A percentile compares a stretch with the other conserved stretches of the same genome.
Conservation (phyloP, 2,888 invertebrate genomes). For the Apamea crenata region DNA sequence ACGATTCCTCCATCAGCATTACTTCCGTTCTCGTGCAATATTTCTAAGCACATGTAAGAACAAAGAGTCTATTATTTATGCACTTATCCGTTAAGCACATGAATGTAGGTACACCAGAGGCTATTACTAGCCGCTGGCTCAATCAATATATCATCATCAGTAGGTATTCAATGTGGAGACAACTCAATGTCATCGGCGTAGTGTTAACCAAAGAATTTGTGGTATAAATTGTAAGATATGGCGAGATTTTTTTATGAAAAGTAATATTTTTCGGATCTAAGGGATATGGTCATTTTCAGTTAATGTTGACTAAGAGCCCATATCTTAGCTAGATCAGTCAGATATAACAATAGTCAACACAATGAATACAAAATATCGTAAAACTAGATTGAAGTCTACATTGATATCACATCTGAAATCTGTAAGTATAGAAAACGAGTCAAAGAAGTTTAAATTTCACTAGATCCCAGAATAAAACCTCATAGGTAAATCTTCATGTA, state of each 20-base stretch:
- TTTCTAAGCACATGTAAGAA: constrained; percentile 28
- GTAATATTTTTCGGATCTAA: neutral
- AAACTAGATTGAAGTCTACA: neutral
- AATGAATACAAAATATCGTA: too few relatives aligned
- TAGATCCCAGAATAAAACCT: neutral
- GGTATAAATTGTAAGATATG: constrained; percentile 2
- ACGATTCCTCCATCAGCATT: constrained; percentile 35
- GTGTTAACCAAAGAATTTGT: constrained; percentile 3
- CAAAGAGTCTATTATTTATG: constrained; percentile 43
- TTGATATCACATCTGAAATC: neutral
- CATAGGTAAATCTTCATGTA: neutral
- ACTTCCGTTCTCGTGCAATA: constrained; percentile 46
- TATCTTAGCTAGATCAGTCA: too few relatives aligned
- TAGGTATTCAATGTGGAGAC: constrained; percentile 38
- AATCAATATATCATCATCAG: constrained; percentile 51
- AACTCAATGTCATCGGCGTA: constrained; percentile 52
- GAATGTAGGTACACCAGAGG: constrained; percentile 14
- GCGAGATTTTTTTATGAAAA: neutral
- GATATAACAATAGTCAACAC: too few relatives aligned
- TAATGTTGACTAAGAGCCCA: neutral
- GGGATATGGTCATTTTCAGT: neutral
- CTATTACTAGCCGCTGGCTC: constrained; percentile 25
- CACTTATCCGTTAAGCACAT: constrained; percentile 34
- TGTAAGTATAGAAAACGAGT: neutral
- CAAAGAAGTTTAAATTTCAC: neutral